Evolutionary conservation across 2,888 invertebrate genomes (phyloP), one percentile per base, ranked within the genome.

Genomic region (Diplazon laetatorius): DNA sequence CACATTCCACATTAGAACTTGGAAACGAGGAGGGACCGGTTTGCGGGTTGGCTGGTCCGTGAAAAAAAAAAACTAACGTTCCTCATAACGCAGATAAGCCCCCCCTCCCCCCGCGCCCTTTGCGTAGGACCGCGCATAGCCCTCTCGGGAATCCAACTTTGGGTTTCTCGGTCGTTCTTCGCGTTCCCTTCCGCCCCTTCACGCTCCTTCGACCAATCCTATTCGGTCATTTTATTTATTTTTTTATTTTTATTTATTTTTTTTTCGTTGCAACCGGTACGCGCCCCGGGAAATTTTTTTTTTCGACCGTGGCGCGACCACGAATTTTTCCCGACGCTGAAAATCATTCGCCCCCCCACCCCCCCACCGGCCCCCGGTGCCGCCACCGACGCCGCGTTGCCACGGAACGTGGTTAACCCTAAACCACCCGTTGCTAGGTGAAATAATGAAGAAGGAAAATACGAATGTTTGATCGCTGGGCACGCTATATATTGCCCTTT

Each of bases 1-100:
- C 80, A 78, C 80, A 81, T 81, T 82, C 82, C 82, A 80, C 80
- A 72, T 73, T n/a, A n/a, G 80, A 75, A 71, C 75, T n/a, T n/a
- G n/a, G n/a, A n/a, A n/a, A n/a, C n/a, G n/a, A n/a, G n/a, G 69
- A 18, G 80, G 75, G 70, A 79, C 75, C 75, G 75, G 78, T 79
- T 79, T 75, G 78, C 78, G 78, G 68, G 78, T 75, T 76, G 62
- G 75, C 57, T 55, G 62, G 60, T 55, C 66, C 69, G 22, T n/a
- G n/a, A n/a, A n/a, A n/a, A n/a, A n/a, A n/a, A 50, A 66, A 55
- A 79, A 71, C 66, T 75, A 75, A 75, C 78, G 78, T 62, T 78
- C 71, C 72, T 71, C 72, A 71, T 75, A 78, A 63, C 68, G 71
- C 66, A 72, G 78, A 79, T 79, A 79, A 79, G 78, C 75, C 78